These are phyloP conservation scores for Carposina sasakii DNA, from an alignment of 1,140 invertebrate genomes.

Conservation along the genomic window DNA sequence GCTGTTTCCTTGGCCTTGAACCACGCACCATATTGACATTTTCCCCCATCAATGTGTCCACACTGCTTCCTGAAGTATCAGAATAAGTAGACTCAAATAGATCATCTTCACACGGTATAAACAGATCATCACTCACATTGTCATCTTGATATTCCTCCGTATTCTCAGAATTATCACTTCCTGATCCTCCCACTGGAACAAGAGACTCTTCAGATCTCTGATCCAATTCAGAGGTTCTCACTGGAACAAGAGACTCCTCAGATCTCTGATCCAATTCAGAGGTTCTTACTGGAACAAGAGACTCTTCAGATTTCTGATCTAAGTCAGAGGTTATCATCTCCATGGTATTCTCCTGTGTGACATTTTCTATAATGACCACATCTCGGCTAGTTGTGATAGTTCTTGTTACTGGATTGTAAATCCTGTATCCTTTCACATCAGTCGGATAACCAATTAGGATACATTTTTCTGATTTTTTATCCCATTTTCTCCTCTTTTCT, in stretches of 20 bases:
- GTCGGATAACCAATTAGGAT: constrained; percentile 46
- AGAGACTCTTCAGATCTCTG: constrained; percentile 3
- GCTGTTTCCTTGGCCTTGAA: constrained; percentile 7
- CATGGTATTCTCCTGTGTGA: too few species aligned
- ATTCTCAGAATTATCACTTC: background rate
- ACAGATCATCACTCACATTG: background rate
- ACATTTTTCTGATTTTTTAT: constrained; percentile 25
- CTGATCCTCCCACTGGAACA: background rate
- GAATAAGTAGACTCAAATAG: too few species aligned
- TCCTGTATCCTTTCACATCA: constrained; percentile 38
- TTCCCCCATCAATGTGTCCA: background rate
- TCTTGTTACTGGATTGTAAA: constrained; percentile 43
- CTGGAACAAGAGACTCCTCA: too few species aligned
- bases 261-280: too few species aligned
- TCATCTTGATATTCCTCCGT: background rate
- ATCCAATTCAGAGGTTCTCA: too few species aligned
- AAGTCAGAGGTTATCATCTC: too few species aligned
- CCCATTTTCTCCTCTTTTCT: constrained; percentile 30
- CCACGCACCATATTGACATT: background rate
- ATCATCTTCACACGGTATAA: too few species aligned
- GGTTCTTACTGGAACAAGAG: too few species aligned
- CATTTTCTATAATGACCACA: constrained; percentile 12
- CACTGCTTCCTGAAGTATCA: background rate
- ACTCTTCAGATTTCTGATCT: too few species aligned
- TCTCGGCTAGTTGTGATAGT: too few species aligned